phyloP scores from a whole-genome alignment of 2,888 invertebrate species.

The Melinaea menophilus region DNA sequence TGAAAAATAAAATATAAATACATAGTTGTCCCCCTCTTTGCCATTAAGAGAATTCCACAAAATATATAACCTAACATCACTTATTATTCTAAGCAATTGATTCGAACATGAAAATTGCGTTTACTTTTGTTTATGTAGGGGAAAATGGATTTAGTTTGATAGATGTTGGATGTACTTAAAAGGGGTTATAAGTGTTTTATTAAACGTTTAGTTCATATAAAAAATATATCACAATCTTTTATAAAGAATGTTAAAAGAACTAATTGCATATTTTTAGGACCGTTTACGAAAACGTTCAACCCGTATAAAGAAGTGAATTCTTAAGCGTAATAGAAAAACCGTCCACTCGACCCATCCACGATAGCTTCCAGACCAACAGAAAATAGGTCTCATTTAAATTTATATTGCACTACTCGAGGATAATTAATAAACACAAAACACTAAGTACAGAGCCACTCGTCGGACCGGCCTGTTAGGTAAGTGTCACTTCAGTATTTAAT shows the following conservation, averaged over 20 bases:
- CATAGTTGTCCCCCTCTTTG: constrained; percentile 7
- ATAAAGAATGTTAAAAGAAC: neutral
- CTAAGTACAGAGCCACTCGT: constrained; percentile 43
- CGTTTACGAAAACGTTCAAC: neutral
- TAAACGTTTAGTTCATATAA: neutral
- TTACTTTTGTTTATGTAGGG: constrained; percentile 69
- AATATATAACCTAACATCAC: constrained; percentile 70
- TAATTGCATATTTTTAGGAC: neutral
- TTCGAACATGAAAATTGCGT: constrained; percentile 75
- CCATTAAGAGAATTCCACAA: constrained; percentile 66
- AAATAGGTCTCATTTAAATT: constrained; percentile 30
- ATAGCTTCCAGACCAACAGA: constrained; percentile 21
- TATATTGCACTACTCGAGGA: constrained; percentile 36
- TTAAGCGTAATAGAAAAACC: constrained; percentile 27
- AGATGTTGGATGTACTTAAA: constrained; percentile 10
- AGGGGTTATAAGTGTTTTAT: constrained; percentile 5
- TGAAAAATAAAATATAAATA: neutral
- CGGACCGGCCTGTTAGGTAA: constrained; percentile 56
- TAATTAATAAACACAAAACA: constrained; percentile 59
- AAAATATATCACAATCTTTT: too few species aligned
- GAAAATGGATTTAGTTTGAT: constrained; percentile 42
- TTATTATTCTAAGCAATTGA: constrained; percentile 78
- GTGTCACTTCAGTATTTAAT: constrained; percentile 77
- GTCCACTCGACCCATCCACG: constrained; percentile 25
- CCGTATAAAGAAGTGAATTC: constrained; percentile 13